Evolutionary conservation across 2,888 invertebrate species (phyloP).

Genomic region (Apamea anceps): DNA sequence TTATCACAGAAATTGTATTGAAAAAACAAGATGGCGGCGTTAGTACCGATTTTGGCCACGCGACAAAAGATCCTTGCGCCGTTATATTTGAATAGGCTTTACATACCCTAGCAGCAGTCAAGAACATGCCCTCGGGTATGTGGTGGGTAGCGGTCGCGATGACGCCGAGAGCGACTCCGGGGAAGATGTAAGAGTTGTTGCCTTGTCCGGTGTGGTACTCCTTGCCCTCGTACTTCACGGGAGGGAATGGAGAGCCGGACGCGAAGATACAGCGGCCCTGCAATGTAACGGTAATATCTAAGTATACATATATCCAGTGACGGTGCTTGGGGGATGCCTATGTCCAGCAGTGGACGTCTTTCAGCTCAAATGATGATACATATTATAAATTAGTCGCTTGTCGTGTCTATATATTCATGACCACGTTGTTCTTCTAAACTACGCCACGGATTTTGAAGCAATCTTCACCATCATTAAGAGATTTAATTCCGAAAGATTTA

Average conservation of each 20-base stretch:
- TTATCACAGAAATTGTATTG: neutral
- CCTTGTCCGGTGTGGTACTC: conserved; percentile 98
- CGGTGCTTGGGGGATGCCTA: too few relatives aligned
- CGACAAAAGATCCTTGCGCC: neutral
- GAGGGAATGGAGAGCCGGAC: conserved; percentile 98
- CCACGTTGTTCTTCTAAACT: neutral
- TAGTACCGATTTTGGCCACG: neutral
- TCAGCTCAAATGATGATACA: neutral
- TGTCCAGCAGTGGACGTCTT: too few relatives aligned
- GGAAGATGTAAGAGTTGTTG: conserved; percentile 99
- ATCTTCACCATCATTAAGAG: neutral
- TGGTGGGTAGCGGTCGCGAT: conserved; percentile 97
- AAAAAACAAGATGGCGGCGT: neutral
- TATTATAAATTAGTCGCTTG: neutral
- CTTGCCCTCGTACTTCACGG: conserved; percentile 94
- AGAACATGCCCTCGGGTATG: conserved; percentile 97
- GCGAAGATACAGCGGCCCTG: conserved; percentile 98
- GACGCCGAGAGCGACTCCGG: conserved; percentile 98
- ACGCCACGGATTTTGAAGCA: neutral
- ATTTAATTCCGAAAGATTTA: neutral
- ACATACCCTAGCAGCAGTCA: conserved; percentile 96
- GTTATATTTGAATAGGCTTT: neutral
- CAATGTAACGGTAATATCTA: conserved; percentile 53
- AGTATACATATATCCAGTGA: neutral
- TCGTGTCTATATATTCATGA: neutral